Base-by-base conservation (phyloP, 2,888 invertebrate species). In the Drosophila mayaguana region DNA sequence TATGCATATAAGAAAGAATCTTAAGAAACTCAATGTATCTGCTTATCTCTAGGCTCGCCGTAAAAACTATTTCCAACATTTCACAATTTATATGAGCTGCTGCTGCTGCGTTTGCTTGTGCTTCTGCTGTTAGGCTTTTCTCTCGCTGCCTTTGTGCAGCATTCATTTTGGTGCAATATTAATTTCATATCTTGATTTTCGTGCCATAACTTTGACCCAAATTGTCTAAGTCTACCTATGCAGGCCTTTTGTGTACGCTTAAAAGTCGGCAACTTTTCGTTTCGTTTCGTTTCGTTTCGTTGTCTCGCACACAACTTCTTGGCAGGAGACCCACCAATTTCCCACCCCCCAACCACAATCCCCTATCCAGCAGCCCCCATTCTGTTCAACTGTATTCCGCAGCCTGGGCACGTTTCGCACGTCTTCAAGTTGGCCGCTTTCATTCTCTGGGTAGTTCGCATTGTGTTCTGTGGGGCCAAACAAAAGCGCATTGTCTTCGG, bases 401-500 rank as follows among this genome's bases (percentile, higher is more conserved):
- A 62, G 61, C 66, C 80, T 45, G 62, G 66, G 76, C 83, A 86
- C 89, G 83, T 86, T 88, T 72, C 51, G 64, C 71, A 71, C 71
- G 79, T 68, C 89, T 50, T 88, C 81, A 87, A 88, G 83, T 81
- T 75, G 84, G 72, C 61, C 67, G 70, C 74, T 61, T 80, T 88
- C 72, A 63, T 76, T 77, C 68, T 46, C 53, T 50, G 65, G 48
- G 53, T 61, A 61, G 75, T 25, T 54, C 34, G 70, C 77, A 80
- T 88, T 88, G 87, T 78, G 83, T 67, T 80, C 68, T 40, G 63
- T 40, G 63, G 42, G 43, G 16, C 72, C 53, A 87, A 80, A 90
- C 90, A 90, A 90, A 86, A 83, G 89, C 83, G 83, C 90, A 88
- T 90, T 87, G 86, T 86, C 77, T 84, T 71, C 57, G 77, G 74